Evolutionary conservation across 2,888 invertebrate species (phyloP), one percentile per base, ranked within the genome.

Genomic region (Salticus scenicus): DNA sequence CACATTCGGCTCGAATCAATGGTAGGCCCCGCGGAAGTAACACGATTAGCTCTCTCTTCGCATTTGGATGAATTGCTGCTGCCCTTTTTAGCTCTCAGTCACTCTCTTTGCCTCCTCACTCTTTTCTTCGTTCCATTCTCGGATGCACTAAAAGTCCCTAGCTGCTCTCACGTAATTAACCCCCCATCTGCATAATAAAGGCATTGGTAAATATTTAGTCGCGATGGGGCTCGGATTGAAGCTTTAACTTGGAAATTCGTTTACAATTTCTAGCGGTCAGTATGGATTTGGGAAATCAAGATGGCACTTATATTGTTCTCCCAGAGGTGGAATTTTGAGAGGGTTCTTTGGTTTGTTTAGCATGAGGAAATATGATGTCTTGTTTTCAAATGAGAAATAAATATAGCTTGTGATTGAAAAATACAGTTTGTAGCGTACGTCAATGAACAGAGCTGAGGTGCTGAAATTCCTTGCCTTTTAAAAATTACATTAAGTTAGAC

Each of bases 141-240:
- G 20, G 31, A 14, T 30, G 74, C 51, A 81, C 69, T 81, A 74
- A 81, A 81, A 81, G 81, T 71, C 75, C 70, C 74, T 69, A 24
- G 57, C 75, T 71, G 70, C 82, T 82, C 67, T 83, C 83, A 83
- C 72, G 67, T 83, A 83, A 83, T 83, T 83, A 83, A 83, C 83
- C 82, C 70, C 66, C 70, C 76, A 83, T 83, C 83, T 83, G 83
- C 83, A 83, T 83, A 77, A 83, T 83, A 77, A 83, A 77, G 83
- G 76, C 71, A 76, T 77, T 63, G 83, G 83, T 83, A 83, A 83
- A 83, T 72, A 83, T 83, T 83, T 72, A 77, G 72, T 77, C 70
- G 28, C 74, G 69, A n/a, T 31, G 70, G 80, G 67, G 67, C 66
- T 57, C 42, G 47, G 47, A 47, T 47, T 47, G 47, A 14, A 57